Base-by-base conservation (phyloP, 2,113 vertebrate species). In the Barnardius zonarius region DNA sequence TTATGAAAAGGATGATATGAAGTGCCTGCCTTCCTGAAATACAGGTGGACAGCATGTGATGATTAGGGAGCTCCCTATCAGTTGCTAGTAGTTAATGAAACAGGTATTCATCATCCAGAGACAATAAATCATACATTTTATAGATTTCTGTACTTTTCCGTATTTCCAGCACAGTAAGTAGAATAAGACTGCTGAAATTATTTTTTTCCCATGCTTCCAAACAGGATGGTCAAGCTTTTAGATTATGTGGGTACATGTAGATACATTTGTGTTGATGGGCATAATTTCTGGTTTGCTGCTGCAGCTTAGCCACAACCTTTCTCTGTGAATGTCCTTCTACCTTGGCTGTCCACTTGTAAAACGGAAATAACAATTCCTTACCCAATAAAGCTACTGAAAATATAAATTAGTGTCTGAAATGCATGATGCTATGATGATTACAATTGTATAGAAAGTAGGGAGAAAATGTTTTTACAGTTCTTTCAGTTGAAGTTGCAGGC, bases 201-300 rank as follows among this genome's bases (percentile, higher is more conserved):
- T 43, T 80, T 72, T 7, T 74, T 83, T 62, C 11, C 12, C 19
- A 4, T 59, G 8, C 9, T 74, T 81, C 22, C 46, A 69, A 78
- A 69, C 1, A 57, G 8, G 4, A 14, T 39, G 4, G 35, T 86
- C 1, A 10, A 62, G 12, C 12, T 54, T 69, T 86, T 54, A 80
- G 20, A 33, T 83, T 88, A 30, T 55, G 10, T 48, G 23, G 16
- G 19, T 85, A 6, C 10, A 13, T 46, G 10, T 13, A 54, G 10
- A 66, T 17, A 48, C 1, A 20, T 17, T 66, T 27, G 12, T 25
- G 12, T 51, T 0, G 0, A 48, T 12, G 10, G 19, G 7, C 0
- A 2, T 30, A 30, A 77, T 67, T 91, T 81, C 46, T 59, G 46
- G 8, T 41, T 84, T 74, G 17, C 2, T 86, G 6, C 33, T 66